Base-by-base conservation (phyloP, 2,113 vertebrate genomes). In the Sapayoa aenigma region DNA sequence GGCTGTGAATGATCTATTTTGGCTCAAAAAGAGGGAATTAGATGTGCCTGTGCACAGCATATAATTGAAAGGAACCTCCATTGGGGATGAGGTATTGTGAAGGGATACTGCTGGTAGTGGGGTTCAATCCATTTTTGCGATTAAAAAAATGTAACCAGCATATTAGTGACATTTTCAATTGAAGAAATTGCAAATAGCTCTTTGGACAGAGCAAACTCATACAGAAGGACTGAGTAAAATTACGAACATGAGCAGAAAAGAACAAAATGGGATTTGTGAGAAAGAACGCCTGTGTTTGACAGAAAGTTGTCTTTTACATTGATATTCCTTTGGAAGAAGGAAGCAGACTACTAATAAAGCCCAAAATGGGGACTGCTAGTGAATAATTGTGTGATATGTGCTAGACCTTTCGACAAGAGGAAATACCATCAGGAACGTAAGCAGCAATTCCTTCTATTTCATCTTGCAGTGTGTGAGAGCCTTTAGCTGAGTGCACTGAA, bases 121-220 rank as follows among this genome's bases (percentile, higher is more conserved):
- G 15, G 11, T 81, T 86, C 94, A 94, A 90, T 60, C 52, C 53
- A 56, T 84, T 88, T 91, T 78, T 90, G 69, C 74, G 59, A 90
- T 92, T 85, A 74, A 94, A 87, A 86, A 80, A 37, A 77, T 19
- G 25, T 80, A 95, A 85, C 14, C 44, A 53, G 72, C 42, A 90
- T 67, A 44, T 52, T 91, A 93, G 80, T 56, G 67, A 39, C 22
- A 28, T 11, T 88, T 84, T 47, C 65, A 75, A 3, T 41, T 71
- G 63, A 84, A 88, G 79, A 80, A 88, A 72, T 65, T 49, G 25
- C 30, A 68, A 76, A 65, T 59, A 77, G 12, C 5, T 33, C 11
- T 93, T 83, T 90, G 75, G 47, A 44, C 12, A 56, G 53, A 60
- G 50, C n/a, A 85, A 79, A 73, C 19, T 76, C 60, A 44, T 59